Evolutionary conservation across 2,797 vertebrate genomes (phyloP).

Genomic region (Apogon talboti): DNA sequence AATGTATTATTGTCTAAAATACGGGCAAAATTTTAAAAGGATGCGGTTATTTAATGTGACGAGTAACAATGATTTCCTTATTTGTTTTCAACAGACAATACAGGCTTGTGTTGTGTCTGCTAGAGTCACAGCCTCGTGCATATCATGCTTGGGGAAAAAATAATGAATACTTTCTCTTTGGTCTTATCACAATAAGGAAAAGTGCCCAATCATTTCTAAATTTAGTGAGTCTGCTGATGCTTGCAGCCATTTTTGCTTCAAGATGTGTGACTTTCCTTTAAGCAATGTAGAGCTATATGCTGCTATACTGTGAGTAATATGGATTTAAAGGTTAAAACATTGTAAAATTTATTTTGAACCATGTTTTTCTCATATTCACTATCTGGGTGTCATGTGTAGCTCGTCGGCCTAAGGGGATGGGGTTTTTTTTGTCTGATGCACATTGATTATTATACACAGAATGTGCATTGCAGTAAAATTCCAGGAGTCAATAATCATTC

Average conservation of each 20-base stretch:
- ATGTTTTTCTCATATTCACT: slow-evolving; percentile 21
- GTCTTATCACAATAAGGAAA: slow-evolving; percentile 49
- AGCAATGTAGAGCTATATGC: slow-evolving; percentile 19
- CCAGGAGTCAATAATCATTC: slow-evolving; percentile 62
- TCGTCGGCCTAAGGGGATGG: slow-evolving; percentile 22
- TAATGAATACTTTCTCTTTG: slow-evolving; percentile 64
- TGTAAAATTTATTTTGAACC: slow-evolving; percentile 2
- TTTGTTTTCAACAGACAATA: slow-evolving; percentile 39
- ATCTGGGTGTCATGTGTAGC: slow-evolving; percentile 22
- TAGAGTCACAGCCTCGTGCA: slow-evolving; percentile 43
- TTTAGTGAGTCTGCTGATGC: slow-evolving; percentile 68
- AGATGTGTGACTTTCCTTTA: slow-evolving; percentile 33
- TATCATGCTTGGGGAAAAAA: slow-evolving; percentile 51
- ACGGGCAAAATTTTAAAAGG: neutral
- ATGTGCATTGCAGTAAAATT: slow-evolving; percentile 56
- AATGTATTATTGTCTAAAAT: slow-evolving; percentile 20
- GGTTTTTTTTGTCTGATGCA: slow-evolving; percentile 33
- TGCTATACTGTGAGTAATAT: neutral
- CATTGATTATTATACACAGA: slow-evolving; percentile 40
- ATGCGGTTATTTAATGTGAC: slow-evolving; percentile 13
- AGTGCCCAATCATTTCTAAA: slow-evolving; percentile 60
- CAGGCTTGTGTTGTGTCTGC: slow-evolving; percentile 54
- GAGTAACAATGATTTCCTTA: slow-evolving; percentile 36
- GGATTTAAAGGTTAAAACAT: slow-evolving; percentile 21
- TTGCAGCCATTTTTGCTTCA: slow-evolving; percentile 56